Evolutionary conservation across 2,797 vertebrate species (phyloP).

Genomic region (Ctenochaetus hawaiiensis): DNA sequence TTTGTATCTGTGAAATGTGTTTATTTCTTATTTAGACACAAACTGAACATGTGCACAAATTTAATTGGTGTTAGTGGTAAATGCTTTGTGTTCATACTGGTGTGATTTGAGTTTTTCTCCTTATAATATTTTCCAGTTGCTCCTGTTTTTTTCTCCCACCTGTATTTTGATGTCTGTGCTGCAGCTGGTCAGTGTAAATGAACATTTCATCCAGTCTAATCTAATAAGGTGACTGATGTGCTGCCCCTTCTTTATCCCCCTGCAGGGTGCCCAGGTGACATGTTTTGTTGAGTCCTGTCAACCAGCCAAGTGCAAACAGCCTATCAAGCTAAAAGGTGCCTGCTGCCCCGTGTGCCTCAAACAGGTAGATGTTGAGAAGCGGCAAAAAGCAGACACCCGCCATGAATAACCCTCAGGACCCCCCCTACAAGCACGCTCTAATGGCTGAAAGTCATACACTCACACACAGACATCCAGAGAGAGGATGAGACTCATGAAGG

Average conservation of each 20-base stretch:
- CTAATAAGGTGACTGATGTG: slow-evolving; percentile 19
- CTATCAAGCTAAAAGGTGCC: slow-evolving; percentile 87
- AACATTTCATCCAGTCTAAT: slow-evolving; percentile 14
- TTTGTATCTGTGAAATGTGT: background rate
- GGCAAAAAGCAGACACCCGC: slow-evolving; percentile 33
- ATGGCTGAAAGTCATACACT: slow-evolving; percentile 59
- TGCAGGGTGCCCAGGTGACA: slow-evolving; percentile 92
- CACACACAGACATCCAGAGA: slow-evolving; percentile 58
- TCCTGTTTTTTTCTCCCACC: background rate
- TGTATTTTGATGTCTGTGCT: background rate
- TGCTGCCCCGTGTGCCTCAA: slow-evolving; percentile 92
- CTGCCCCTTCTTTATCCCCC: slow-evolving; percentile 6
- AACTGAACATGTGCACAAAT: background rate
- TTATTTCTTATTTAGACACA: background rate
- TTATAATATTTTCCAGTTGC: background rate
- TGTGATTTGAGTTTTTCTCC: background rate
- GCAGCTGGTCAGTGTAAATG: background rate
- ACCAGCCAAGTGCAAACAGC: slow-evolving; percentile 80
- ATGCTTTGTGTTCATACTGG: background rate
- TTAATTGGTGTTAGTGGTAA: too few relatives aligned
- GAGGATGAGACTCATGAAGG: slow-evolving; percentile 72
- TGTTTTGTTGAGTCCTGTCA: slow-evolving; percentile 94
- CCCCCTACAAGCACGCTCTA: slow-evolving; percentile 37
- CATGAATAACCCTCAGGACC: slow-evolving; percentile 80
- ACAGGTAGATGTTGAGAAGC: slow-evolving; percentile 42